Base-by-base conservation (phyloP, 2,888 invertebrate species). In the Tetranychus piercei region DNA sequence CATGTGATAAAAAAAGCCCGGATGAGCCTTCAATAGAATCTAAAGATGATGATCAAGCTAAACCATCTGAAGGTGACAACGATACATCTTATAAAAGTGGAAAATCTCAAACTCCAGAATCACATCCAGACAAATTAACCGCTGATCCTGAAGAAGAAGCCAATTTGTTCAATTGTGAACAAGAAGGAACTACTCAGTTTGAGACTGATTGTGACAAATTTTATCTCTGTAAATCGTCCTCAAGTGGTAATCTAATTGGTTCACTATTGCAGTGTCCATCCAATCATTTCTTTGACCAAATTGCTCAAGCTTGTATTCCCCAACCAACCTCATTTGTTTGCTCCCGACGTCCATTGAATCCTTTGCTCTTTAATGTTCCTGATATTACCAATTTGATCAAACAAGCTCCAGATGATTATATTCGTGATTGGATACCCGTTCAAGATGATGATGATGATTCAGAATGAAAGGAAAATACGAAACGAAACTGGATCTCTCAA, bases 1-100 rank as follows among this genome's bases (percentile, higher is more conserved):
- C 76, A 3, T 79, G 79, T 71, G 55, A 55, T 15, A 55, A 55
- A 55, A 15, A 55, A 55, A 15, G 11, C 9, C 2, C 55, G 11
- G 55, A 55, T 2, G 55, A 55, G 15, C 55, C 55, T 55, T 9
- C 55, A 55, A 9, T 7, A 55, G 55, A 9, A 9, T 55, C 55
- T 4, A 34, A 34, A 15, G 55, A 15, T 55, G 8, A 9, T 15
- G 8, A 55, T 55, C 55, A 55, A 55, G 11, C 9, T 15, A 55
- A 55, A 55, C 3, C 34, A 34, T 34, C 34, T 4, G 55, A 55
- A 55, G 15, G 55, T 7, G 55, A 55, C 45, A 6, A 45, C 2
- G 15, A 15, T 55, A 6, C 55, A 55, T 55, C 55, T 15, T 5
- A 55, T 55, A 15, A 6, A 9, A 15, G 55, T 9, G 15, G 9